Base-by-base conservation (phyloP, 2,797 vertebrate genomes). In the Chloroceryle inda region DNA sequence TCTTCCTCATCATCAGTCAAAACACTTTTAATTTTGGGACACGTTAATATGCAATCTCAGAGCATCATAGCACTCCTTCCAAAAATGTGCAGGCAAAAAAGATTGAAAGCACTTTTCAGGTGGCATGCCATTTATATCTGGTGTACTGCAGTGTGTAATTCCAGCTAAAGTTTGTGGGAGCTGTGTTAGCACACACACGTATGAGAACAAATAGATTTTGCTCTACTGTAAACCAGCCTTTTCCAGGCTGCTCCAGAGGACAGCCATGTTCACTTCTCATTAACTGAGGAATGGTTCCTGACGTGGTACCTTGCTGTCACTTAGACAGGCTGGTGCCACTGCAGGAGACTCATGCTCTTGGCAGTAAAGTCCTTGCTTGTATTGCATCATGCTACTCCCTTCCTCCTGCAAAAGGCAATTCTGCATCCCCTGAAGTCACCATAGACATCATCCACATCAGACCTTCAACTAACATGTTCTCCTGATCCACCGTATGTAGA, bases 311-410 rank as follows among this genome's bases (percentile, higher is more conserved):
- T 49, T 31, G 35, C 26, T 62, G 38, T 19, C 2, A 1, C 24
- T 27, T 8, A 27, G 38, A 38, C 2, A 1, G 55, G 49, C 53
- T 62, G 44, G 31, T 38, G 23, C 37, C 16, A 24, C 40, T 2
- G 0, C 27, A 14, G 58, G 40, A 62, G 8, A 40, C 53, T n/a
- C 27, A 22, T 0, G 1, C 31, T 81, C 38, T 35, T 47, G 33
- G 12, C 55, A 35, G 19, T 22, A 22, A 13, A 29, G 38, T 17
- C 84, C 44, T 47, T 44, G 35, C 37, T 42, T 1, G 0, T 7
- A 10, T 7, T 21, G 49, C 64, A 29, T 29, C 21, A 20, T 3
- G 0, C 8, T 1, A 0, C 33, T 3, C 23, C 14, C 10, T 13
- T 63, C n/a, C n/a, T 74, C 50, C 82, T 29, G 37, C 22, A 33